Conservation (phyloP, 2,888 invertebrate species). For the Leptarthrus brevirostris region DNA sequence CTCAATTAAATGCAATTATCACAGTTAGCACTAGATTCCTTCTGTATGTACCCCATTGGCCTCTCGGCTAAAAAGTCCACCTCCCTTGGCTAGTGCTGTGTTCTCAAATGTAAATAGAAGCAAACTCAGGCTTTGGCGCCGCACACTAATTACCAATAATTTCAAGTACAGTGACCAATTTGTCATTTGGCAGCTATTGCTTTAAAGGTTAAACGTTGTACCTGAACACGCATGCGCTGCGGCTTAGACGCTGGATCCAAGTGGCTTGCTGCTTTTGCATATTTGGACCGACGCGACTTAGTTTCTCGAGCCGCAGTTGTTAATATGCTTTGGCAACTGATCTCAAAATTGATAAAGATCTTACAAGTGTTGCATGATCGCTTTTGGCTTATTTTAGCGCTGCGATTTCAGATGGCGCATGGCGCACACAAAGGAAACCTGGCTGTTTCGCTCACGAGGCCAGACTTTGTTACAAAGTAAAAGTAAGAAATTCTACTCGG, state of each 20-base stretch:
- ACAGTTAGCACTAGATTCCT: slow-evolving; percentile 26
- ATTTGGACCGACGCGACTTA: slow-evolving; percentile 7
- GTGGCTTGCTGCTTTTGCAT: slow-evolving; percentile 6
- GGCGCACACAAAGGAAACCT: too few relatives aligned
- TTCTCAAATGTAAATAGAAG: slow-evolving; percentile 20
- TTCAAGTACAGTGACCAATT: slow-evolving; percentile 36
- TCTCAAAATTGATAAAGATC: slow-evolving; percentile 26
- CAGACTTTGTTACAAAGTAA: too few relatives aligned
- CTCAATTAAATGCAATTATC: slow-evolving; percentile 43
- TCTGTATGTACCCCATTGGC: slow-evolving; percentile 10
- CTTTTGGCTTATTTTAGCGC: slow-evolving; percentile 23
- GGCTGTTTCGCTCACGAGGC: too few relatives aligned
- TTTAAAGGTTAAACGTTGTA: slow-evolving; percentile 24
- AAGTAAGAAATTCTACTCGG: too few relatives aligned
- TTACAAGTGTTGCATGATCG: slow-evolving; percentile 35
- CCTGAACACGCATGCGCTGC: slow-evolving; percentile 10
- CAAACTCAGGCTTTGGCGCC: slow-evolving; percentile 30
- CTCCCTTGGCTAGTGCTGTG: neutral
- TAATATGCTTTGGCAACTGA: slow-evolving; percentile 24
- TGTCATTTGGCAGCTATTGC: slow-evolving; percentile 39
- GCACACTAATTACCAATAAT: slow-evolving; percentile 44
- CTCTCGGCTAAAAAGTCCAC: slow-evolving; percentile 13
- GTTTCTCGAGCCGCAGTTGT: neutral
- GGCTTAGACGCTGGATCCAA: neutral
- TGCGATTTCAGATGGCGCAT: neutral